Conservation (phyloP, 2,888 invertebrate species). For the Agonopterix alstromeriana region DNA sequence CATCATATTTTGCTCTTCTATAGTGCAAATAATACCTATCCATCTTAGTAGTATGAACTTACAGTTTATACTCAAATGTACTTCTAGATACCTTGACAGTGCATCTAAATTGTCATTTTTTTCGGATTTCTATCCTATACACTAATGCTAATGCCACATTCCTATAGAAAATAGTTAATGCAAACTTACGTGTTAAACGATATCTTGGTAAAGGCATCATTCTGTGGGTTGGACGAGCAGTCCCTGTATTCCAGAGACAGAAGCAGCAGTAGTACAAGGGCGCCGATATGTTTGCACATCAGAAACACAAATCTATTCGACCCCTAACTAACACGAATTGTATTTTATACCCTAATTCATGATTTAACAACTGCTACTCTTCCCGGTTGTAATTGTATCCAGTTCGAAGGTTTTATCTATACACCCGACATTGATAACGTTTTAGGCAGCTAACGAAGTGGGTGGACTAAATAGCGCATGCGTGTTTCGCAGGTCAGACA, state of each 20-base stretch:
- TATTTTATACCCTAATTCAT: slow-evolving; percentile 1
- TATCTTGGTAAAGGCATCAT: slow-evolving; percentile 55
- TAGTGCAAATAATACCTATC: too few species aligned
- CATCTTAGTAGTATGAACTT: too few species aligned
- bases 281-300: slow-evolving; percentile 61
- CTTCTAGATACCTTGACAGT: too few species aligned
- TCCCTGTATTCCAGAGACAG: slow-evolving; percentile 61
- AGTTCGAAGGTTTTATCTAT: neutral
- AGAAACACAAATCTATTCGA: slow-evolving; percentile 43
- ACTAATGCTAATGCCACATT: too few species aligned
- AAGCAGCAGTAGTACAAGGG: slow-evolving; percentile 46
- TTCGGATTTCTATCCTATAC: too few species aligned
- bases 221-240: slow-evolving; percentile 59
- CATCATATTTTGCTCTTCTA: too few species aligned
- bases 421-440: slow-evolving; percentile 30
- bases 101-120: too few species aligned
- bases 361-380: neutral
- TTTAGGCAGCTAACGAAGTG: slow-evolving; percentile 9
- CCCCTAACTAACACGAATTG: slow-evolving; percentile 9
- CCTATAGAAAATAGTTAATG: neutral
- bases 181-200: slow-evolving; percentile 63
- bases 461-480: slow-evolving; percentile 33
- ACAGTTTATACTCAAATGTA: too few species aligned
- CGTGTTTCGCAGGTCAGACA: slow-evolving; percentile 38
- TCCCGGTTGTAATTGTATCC: neutral